phyloP scores from a whole-genome alignment of 2,797 vertebrate genomes.

The Acanthornis magna region DNA sequence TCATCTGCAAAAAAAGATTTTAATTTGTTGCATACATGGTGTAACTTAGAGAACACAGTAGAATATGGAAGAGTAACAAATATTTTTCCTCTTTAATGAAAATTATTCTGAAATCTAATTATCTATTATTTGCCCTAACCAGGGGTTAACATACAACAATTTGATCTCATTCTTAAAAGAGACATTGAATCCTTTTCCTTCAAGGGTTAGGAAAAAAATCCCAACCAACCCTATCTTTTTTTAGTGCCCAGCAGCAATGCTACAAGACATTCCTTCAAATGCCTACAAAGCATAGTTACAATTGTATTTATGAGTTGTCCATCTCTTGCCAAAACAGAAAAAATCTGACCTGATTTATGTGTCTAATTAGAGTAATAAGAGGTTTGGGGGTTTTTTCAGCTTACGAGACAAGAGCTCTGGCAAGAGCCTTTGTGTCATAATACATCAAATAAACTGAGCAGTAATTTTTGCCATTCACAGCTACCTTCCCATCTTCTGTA shows the following conservation, averaged over 20 bases:
- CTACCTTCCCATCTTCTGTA: neutral
- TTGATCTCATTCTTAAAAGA: neutral
- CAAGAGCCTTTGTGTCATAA: neutral
- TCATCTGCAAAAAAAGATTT: neutral
- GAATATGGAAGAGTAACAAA: neutral
- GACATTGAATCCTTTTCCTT: neutral
- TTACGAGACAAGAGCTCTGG: neutral
- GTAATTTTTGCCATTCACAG: neutral
- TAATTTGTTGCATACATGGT: neutral
- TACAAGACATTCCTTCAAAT: neutral
- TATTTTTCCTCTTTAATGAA: neutral
- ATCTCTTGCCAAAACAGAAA: neutral
- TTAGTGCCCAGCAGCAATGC: neutral
- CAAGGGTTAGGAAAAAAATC: neutral
- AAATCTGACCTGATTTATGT: conserved; percentile 37
- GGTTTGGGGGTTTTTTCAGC: neutral
- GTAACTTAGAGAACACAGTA: neutral
- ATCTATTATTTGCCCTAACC: neutral
- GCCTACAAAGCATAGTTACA: neutral
- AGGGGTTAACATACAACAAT: neutral
- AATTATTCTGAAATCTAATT: neutral
- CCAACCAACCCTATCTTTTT: neutral
- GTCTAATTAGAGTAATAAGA: conserved; percentile 36
- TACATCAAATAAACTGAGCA: conserved; percentile 13
- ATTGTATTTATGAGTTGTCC: neutral